These are phyloP conservation scores for Caerostris extrusa DNA, from an alignment of 1,140 invertebrate species.

Conservation along the genomic window DNA sequence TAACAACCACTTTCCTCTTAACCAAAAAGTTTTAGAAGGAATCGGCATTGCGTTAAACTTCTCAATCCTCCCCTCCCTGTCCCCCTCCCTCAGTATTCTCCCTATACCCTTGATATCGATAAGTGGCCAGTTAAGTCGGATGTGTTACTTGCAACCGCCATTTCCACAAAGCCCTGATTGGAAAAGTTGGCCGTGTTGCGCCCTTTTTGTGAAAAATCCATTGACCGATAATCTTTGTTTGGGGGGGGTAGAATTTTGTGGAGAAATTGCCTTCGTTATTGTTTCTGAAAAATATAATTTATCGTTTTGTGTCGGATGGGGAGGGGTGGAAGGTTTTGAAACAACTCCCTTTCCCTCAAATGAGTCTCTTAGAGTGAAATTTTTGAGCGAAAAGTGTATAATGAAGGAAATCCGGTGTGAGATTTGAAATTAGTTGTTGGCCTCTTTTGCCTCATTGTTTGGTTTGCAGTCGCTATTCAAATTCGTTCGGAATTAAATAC, in stretches of 20 bases:
- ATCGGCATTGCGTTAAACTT: neutral
- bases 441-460: neutral
- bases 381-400: neutral
- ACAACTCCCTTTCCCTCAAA: neutral
- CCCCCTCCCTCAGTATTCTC: neutral
- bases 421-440: neutral
- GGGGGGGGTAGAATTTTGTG: neutral
- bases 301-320: neutral
- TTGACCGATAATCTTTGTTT: neutral
- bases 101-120: neutral
- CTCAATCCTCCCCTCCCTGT: neutral
- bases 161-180: neutral
- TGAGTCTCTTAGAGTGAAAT: neutral
- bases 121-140: neutral
- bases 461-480: neutral
- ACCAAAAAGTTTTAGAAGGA: neutral
- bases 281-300: slow-evolving; percentile 20
- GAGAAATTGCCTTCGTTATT: neutral
- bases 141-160: neutral
- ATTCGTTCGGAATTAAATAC: neutral
- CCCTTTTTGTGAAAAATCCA: slow-evolving; percentile 5
- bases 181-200: neutral
- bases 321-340: neutral
- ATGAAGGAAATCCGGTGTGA: neutral
- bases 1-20: neutral